Percentiles rank a stretch among this genome's conserved stretches.
phyloP scores from a whole-genome alignment of 2,797 vertebrate genomes.

The Pelochelys cantorii region DNA sequence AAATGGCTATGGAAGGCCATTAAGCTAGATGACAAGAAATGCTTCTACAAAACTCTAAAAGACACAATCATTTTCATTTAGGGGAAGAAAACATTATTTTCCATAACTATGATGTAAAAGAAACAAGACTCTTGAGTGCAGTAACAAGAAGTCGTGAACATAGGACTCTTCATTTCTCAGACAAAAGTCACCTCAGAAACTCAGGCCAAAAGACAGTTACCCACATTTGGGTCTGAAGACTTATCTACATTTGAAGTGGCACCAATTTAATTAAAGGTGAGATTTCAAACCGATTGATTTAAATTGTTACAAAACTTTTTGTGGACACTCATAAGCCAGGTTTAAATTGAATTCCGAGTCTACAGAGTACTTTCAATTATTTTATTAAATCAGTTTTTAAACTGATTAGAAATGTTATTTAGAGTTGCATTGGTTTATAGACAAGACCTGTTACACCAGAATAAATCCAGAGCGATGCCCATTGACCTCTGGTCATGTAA shows the following conservation, averaged over 20 bases:
- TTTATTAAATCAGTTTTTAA: neutral
- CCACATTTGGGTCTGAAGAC: neutral
- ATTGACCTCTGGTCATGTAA: neutral
- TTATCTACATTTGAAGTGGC: neutral
- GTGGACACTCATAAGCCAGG: neutral
- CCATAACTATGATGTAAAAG: neutral
- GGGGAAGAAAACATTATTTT: neutral
- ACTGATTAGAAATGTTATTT: neutral
- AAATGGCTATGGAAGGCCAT: neutral
- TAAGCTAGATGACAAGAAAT: neutral
- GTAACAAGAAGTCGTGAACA: neutral
- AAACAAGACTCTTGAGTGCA: neutral
- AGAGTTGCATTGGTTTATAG: neutral
- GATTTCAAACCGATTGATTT: neutral
- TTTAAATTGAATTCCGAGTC: neutral
- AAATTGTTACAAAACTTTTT: neutral
- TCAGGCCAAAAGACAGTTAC: accelerated
- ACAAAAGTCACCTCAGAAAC: neutral
- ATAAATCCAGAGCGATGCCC: neutral
- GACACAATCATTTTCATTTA: neutral
- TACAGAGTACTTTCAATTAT: neutral
- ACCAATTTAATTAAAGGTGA: neutral
- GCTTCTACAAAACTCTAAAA: neutral
- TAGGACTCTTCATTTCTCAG: neutral
- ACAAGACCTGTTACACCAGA: neutral